phyloP scores from a whole-genome alignment of 1,140 invertebrate genomes.

The Drosophila rufa region DNA sequence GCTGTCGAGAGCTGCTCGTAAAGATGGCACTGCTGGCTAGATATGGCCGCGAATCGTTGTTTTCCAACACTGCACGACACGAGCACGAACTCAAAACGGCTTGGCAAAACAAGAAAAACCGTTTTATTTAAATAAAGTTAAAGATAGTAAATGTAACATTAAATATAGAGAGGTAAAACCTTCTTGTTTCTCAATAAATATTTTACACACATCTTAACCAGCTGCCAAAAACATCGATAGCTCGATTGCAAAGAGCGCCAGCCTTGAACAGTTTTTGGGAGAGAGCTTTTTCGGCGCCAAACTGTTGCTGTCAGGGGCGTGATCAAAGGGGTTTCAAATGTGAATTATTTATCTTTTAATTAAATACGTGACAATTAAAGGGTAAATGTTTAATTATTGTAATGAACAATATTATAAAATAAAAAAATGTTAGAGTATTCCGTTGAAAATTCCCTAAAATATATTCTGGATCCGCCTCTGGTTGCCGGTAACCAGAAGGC shows the following conservation, averaged over 20 bases:
- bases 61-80: not conserved
- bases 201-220: too few relatives aligned
- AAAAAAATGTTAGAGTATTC: not conserved
- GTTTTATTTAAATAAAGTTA: too few relatives aligned
- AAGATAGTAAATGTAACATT: too few relatives aligned
- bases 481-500: conserved; percentile 17
- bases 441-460: not conserved
- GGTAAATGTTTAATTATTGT: not conserved
- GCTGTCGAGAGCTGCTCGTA: conserved; percentile 22
- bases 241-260: not conserved
- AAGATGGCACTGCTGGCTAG: conserved; percentile 8
- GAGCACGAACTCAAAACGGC: not conserved
- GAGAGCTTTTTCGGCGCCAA: conserved; percentile 6
- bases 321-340: not conserved
- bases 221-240: not conserved
- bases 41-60: not conserved
- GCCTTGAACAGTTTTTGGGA: conserved; percentile 1
- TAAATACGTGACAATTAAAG: too few relatives aligned
- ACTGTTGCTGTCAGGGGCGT: not conserved
- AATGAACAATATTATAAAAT: not conserved
- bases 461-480: not conserved
- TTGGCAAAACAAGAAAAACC: not conserved
- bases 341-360: too few relatives aligned
- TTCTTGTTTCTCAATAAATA: too few relatives aligned
- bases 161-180: too few relatives aligned